Evolutionary conservation across 2,888 invertebrate species (phyloP).

Genomic region (Drosophila picticornis): DNA sequence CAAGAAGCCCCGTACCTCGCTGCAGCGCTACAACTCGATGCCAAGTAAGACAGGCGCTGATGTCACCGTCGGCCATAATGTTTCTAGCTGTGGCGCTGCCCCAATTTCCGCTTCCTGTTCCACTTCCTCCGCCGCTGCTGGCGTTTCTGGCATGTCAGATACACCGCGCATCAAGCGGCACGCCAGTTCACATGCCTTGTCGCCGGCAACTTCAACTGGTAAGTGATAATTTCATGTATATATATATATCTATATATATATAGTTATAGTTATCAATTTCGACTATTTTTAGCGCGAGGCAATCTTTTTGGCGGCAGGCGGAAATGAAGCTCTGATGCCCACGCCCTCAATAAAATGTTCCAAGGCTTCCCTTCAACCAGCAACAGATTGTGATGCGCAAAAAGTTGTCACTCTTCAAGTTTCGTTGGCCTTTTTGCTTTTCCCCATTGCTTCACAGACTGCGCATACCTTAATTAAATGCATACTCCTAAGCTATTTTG

Average conservation of each 20-base stretch:
- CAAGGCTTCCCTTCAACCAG: slow-evolving; percentile 30
- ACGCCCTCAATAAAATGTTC: slow-evolving; percentile 22
- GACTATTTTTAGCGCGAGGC: slow-evolving; percentile 53
- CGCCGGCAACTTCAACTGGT: slow-evolving; percentile 63
- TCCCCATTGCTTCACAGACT: slow-evolving; percentile 18
- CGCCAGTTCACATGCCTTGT: slow-evolving; percentile 76
- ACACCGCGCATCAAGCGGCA: slow-evolving; percentile 78
- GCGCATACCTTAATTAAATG: slow-evolving; percentile 54
- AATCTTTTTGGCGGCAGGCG: slow-evolving; percentile 72
- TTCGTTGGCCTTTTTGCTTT: slow-evolving; percentile 30
- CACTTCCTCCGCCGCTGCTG: slow-evolving; percentile 13
- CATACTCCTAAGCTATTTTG: slow-evolving; percentile 43
- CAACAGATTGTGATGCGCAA: slow-evolving; percentile 58
- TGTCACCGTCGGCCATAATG: neutral
- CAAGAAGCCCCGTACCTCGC: slow-evolving; percentile 75
- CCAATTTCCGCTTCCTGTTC: slow-evolving; percentile 23
- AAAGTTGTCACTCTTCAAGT: slow-evolving; percentile 34
- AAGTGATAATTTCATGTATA: slow-evolving; percentile 21
- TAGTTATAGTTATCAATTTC: neutral
- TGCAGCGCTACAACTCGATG: slow-evolving; percentile 83
- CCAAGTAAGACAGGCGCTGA: slow-evolving; percentile 64
- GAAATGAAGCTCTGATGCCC: slow-evolving; percentile 49
- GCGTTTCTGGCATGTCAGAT: slow-evolving; percentile 13
- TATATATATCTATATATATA: neutral
- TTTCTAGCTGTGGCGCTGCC: slow-evolving; percentile 8